Evolutionary conservation across 2,113 vertebrate genomes (phyloP).

Genomic region (Entosphenus tridentatus): DNA sequence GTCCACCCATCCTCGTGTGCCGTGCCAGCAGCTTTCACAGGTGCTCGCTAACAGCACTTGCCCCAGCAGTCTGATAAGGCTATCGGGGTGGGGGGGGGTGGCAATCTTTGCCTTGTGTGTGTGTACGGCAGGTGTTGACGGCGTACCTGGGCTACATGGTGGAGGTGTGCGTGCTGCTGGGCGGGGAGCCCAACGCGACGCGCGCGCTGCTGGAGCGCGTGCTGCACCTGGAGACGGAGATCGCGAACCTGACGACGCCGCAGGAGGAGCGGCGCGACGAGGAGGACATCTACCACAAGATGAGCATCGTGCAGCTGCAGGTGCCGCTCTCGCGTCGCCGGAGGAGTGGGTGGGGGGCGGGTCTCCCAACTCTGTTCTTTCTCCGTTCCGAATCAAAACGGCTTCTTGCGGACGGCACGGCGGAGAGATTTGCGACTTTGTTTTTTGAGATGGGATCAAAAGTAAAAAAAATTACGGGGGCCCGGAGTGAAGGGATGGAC

Average conservation of each 20-base stretch:
- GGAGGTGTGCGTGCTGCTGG: constrained; percentile 59
- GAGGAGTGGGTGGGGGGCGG: not conserved
- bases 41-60: too few species aligned
- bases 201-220: constrained; percentile 62
- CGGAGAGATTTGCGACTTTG: too few species aligned
- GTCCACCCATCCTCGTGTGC: too few species aligned
- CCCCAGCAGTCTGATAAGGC: too few species aligned
- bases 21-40: too few species aligned
- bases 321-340: constrained; percentile 19
- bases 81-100: too few species aligned
- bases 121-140: constrained; percentile 34
- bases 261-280: constrained; percentile 77
- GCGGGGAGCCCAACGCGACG: constrained; percentile 29
- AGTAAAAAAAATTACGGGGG: too few species aligned
- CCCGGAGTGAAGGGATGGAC: too few species aligned
- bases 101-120: too few species aligned
- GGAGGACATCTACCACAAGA: constrained; percentile 88
- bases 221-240: constrained; percentile 50
- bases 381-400: not conserved
- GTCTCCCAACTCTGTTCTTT: not conserved
- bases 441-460: too few species aligned
- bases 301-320: constrained; percentile 62
- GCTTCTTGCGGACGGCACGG: too few species aligned
- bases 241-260: constrained; percentile 75
- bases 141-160: constrained; percentile 92